Conservation (phyloP, 1,140 invertebrate species). For the Drosophila neocordata region DNA sequence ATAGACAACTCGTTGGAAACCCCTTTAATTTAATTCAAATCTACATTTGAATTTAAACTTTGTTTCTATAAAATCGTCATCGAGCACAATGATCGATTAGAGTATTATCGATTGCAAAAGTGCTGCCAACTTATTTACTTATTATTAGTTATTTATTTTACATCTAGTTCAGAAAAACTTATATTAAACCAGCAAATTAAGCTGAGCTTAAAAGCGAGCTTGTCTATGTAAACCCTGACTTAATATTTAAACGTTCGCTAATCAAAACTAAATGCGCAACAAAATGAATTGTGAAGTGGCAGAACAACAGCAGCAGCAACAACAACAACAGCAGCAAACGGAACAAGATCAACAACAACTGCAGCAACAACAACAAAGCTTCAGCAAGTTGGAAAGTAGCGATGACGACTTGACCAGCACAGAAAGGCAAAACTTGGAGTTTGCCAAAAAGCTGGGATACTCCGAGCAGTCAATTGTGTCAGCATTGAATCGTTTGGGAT, state of each 20-base stretch:
- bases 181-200: neutral
- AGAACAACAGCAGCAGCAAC: slow-evolving; percentile 58
- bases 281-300: slow-evolving; percentile 71
- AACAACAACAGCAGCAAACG: slow-evolving; percentile 46
- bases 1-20: too few relatives aligned
- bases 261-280: slow-evolving; percentile 66
- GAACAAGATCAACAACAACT: slow-evolving; percentile 33
- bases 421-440: slow-evolving; percentile 85
- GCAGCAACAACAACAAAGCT: slow-evolving; percentile 36
- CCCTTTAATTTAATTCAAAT: too few relatives aligned
- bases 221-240: slow-evolving; percentile 4
- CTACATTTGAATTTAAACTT: neutral
- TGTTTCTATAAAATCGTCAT: neutral
- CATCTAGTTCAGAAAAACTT: neutral
- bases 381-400: slow-evolving; percentile 73
- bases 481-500: slow-evolving; percentile 92
- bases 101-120: neutral
- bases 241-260: slow-evolving; percentile 27
- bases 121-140: slow-evolving; percentile 1
- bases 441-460: slow-evolving; percentile 95
- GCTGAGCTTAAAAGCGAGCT: neutral
- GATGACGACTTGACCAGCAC: slow-evolving; percentile 57
- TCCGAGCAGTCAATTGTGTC: slow-evolving; percentile 92
- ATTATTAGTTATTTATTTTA: neutral
- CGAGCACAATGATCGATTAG: neutral